Evolutionary conservation across 2,113 vertebrate genomes (phyloP).

Genomic region (Orientallactaga bullata): DNA sequence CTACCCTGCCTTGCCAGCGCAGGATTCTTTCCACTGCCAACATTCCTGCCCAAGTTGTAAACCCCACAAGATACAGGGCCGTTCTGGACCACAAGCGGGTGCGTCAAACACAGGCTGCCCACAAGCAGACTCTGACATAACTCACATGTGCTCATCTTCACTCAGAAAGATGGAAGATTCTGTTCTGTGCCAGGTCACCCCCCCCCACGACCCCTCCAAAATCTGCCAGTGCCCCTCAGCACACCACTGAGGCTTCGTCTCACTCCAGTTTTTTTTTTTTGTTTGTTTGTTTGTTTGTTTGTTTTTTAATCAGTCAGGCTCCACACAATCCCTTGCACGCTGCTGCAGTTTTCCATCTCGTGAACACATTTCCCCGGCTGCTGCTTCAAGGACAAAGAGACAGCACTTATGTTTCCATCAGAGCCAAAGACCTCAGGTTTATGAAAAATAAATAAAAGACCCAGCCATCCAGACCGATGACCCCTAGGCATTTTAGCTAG

Average conservation of each 20-base stretch:
- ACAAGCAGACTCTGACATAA: conserved; percentile 30
- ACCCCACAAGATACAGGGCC: conserved; percentile 67
- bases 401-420: conserved; percentile 75
- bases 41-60: conserved; percentile 53
- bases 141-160: conserved; percentile 44
- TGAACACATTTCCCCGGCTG: conserved; percentile 67
- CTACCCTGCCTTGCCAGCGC: not conserved
- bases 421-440: conserved; percentile 58
- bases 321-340: conserved; percentile 17
- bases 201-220: not conserved
- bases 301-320: conserved; percentile 23
- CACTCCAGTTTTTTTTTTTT: not conserved
- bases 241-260: not conserved
- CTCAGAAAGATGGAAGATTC: conserved; percentile 68
- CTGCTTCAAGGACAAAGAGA: conserved; percentile 89
- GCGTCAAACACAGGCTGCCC: not conserved
- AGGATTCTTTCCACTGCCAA: conserved; percentile 11
- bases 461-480: conserved; percentile 32
- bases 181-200: conserved; percentile 21
- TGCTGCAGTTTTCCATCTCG: conserved; percentile 49
- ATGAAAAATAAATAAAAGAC: conserved; percentile 31
- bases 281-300: too few relatives aligned
- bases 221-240: conserved; percentile 23
- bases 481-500: conserved; percentile 65
- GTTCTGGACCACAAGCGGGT: conserved; percentile 46